These are phyloP conservation scores for Staurois parvus DNA, from an alignment of 2,797 vertebrate genomes.

Conservation along the genomic window DNA sequence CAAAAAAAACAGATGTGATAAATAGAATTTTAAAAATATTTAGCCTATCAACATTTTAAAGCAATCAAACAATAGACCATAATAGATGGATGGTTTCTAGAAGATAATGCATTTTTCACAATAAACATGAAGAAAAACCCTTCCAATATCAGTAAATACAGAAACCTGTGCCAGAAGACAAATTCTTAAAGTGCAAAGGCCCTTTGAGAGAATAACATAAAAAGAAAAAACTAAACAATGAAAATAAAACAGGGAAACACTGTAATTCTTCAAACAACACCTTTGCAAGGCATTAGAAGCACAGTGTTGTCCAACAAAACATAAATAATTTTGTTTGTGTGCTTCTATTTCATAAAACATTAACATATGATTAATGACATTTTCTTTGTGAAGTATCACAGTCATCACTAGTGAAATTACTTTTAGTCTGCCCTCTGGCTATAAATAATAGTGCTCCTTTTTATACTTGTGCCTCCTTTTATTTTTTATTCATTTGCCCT, in stretches of 20 bases:
- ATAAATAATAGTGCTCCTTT: constrained; percentile 42
- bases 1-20: too few relatives aligned
- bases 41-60: too few relatives aligned
- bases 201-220: not conserved
- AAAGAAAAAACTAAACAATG: not conserved
- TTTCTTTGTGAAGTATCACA: constrained; percentile 27
- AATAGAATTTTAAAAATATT: too few relatives aligned
- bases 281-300: constrained; percentile 11
- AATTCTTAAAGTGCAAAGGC: not conserved
- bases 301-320: constrained; percentile 3
- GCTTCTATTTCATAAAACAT: constrained; percentile 44
- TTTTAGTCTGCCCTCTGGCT: constrained; percentile 33
- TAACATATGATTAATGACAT: constrained; percentile 46
- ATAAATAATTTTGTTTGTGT: constrained; percentile 29
- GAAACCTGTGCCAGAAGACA: not conserved
- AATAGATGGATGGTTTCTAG: too few relatives aligned
- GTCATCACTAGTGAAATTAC: constrained; percentile 52
- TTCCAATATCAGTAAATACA: not conserved
- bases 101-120: too few relatives aligned
- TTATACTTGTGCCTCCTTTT: constrained; percentile 13
- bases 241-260: not conserved
- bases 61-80: too few relatives aligned
- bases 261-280: not conserved
- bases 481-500: constrained; percentile 37
- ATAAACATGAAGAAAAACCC: too few relatives aligned